A percentile compares a stretch with the other conserved stretches of the same genome.
Conservation (phyloP, 2,797 vertebrate species). For the Varecia variegata region DNA sequence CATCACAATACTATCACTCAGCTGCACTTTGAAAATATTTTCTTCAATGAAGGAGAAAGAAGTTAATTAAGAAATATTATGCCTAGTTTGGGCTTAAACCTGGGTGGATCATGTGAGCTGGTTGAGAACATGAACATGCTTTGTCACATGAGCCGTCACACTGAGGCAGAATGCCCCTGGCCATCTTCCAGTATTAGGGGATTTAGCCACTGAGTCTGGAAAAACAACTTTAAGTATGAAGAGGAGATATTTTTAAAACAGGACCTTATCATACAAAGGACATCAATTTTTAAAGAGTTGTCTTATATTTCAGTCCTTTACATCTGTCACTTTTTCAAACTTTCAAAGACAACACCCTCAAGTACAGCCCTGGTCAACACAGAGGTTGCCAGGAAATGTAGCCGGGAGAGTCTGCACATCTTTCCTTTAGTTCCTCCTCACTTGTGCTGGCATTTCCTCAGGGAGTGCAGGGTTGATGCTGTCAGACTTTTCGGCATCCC, state of each 20-base stretch:
- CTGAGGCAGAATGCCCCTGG: background rate
- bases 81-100: background rate
- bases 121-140: background rate
- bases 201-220: background rate
- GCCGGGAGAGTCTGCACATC: background rate
- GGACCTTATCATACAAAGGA: background rate
- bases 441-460: background rate
- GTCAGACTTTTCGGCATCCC: background rate
- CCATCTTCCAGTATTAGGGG: background rate
- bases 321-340: background rate
- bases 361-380: background rate
- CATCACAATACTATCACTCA: background rate
- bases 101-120: background rate
- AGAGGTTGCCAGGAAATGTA: background rate
- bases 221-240: background rate
- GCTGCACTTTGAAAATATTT: background rate
- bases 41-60: background rate
- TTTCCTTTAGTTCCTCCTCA: background rate
- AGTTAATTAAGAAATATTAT: background rate
- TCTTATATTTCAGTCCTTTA: background rate
- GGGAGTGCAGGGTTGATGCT: background rate
- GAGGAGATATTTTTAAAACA: background rate
- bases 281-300: constrained; percentile 31
- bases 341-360: background rate
- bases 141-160: background rate